Evolutionary conservation across 1,140 invertebrate species (phyloP), one percentile per base, ranked within the genome.

Genomic region (Phymorhynchus buccinoides): DNA sequence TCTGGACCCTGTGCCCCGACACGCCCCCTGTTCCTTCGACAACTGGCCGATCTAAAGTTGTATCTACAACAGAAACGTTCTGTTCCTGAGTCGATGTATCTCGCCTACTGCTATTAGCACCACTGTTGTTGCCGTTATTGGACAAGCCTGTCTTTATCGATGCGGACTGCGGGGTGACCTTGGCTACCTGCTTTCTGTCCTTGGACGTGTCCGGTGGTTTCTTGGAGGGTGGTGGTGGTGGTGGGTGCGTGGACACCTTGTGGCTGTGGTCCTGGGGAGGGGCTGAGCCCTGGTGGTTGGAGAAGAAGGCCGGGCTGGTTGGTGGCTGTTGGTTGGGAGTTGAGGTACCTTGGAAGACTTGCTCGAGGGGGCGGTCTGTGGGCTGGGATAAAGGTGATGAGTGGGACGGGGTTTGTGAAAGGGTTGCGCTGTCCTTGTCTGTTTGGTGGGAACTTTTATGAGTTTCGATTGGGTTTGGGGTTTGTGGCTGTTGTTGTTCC

Each of bases 211-310:
- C 56, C n/a, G 4, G 4, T 62, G 4, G 4, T 27, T 62, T 62
- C 56, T 62, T 62, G 56, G 56, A 62, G 56, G 56, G n/a, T 27
- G 56, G 56, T n/a, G n/a, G n/a, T n/a, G n/a, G n/a, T n/a, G n/a
- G n/a, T n/a, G n/a, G n/a, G n/a, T n/a, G n/a, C 18, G 22, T 62
- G 12, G 56, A 62, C 6, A 27, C 56, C 56, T 62, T 62, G 56
- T 22, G 56, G 56, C 56, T 62, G 56, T 62, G 56, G 22, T 62
- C 56, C 56, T 62, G 56, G 56, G 56, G 56, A 62, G 56, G 56
- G 6, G 1, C 56, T 22, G 56, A 62, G 12, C 56, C 56, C 22
- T 62, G 56, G 12, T 62, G 56, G 22, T 16, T 62, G 56, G 56
- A 62, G 56, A 62, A 27, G 56, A 62, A 27, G 14, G n/a, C 56